Base-by-base conservation (phyloP, 2,797 vertebrate genomes). In the Microctenopoma lineatum region DNA sequence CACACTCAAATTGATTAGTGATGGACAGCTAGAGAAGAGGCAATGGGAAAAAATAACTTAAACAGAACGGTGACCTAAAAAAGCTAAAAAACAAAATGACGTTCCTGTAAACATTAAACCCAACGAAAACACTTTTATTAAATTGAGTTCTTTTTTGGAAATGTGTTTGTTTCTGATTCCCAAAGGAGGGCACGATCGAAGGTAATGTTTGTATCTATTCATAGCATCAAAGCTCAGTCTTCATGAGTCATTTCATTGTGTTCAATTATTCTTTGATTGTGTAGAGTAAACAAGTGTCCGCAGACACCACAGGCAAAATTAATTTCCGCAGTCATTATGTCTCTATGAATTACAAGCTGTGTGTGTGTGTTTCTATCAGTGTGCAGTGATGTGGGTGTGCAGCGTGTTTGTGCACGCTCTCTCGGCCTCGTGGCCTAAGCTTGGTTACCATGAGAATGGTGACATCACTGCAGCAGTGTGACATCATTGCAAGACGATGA, bases 381-480 rank as follows among this genome's bases (percentile, higher is more conserved):
- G 21, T 72, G 50, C 51, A n/a, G 26, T 44, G 5, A 65, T 16
- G 41, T 4, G 10, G 13, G 46, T 39, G n/a, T 56, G 27, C 21
- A 18, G 26, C 10, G 21, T 26, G 38, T 26, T 29, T 62, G 21
- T 21, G 21, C 2, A 21, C 21, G 2, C 2, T 48, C 51, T 73
- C 32, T 34, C 56, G 36, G 53, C 63, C 63, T 66, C 51, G 46
- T 76, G 70, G 84, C 78, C 73, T 79, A 67, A 9, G 64, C 67
- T 27, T 44, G 59, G 91, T 92, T 92, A 73, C 91, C 90, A 90
- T 91, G 92, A 84, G 70, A 94, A 60, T 44, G 79, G 72, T 93
- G 92, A 92, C 88, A 85, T 92, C 91, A 92, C 70, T 88, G 90
- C 87, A 81, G 88, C 64, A 80, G 64, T 79, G 85, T 92, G 92